A percentile compares a stretch with the other conserved stretches of the same genome.
phyloP scores from a whole-genome alignment of 53 echinoderm and acorn worm genomes.

The Crossaster papposus region DNA sequence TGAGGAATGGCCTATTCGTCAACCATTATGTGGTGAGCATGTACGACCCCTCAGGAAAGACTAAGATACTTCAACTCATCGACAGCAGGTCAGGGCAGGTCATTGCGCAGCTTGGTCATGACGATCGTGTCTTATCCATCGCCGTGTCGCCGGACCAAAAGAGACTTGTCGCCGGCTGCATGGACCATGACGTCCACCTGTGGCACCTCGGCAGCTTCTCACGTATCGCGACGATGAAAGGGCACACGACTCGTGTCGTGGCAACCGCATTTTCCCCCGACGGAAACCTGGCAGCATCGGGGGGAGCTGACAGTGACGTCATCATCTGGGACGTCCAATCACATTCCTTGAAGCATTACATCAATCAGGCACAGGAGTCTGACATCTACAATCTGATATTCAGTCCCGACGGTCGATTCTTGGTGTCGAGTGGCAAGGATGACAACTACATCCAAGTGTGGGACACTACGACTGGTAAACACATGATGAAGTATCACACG shows the following conservation, averaged over 20 bases:
- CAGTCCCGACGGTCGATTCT: conserved; percentile 30
- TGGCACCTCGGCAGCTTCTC: conserved; percentile 15
- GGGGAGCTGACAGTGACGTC: conserved; percentile 39
- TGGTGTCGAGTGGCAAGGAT: conserved; percentile 14
- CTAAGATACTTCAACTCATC: conserved; percentile 46
- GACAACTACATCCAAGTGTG: conserved; percentile 47
- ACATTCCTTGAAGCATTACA: conserved; percentile 25
- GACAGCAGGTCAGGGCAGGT: conserved; percentile 16
- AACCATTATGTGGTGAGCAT: conserved; percentile 27
- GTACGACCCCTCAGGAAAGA: conserved; percentile 55
- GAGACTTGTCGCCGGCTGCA: conserved; percentile 30
- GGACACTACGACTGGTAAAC: conserved; percentile 7
- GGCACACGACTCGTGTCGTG: conserved; percentile 22
- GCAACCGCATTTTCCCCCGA: conserved; percentile 42
- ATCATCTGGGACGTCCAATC: conserved; percentile 42
- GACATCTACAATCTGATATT: conserved; percentile 20
- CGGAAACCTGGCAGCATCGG: conserved; percentile 20
- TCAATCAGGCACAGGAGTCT: conserved; percentile 41
- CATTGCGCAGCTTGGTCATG: conserved; percentile 14
- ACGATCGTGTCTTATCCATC: neutral
- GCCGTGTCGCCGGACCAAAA: conserved; percentile 42
- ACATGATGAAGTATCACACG: conserved; percentile 51
- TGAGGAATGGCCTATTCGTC: conserved; percentile 31
- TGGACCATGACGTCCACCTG: conserved; percentile 10
- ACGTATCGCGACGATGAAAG: conserved; percentile 34